These are phyloP conservation scores for Esox niger DNA, from an alignment of 2,113 vertebrate species.

Conservation along the genomic window DNA sequence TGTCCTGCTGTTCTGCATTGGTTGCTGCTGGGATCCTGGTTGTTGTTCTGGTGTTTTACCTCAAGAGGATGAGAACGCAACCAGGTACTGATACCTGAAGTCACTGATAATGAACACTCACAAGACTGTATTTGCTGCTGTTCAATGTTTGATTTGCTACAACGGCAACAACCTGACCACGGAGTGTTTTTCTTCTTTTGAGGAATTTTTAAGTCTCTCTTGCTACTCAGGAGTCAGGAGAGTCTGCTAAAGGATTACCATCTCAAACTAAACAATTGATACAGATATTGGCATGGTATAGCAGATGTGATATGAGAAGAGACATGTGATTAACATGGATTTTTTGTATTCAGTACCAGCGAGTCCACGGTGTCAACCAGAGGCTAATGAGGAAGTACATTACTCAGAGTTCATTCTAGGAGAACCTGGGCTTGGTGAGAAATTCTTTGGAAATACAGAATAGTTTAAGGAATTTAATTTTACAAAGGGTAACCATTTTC, in stretches of 20 bases:
- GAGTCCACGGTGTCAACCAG: neutral
- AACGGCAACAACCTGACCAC: neutral
- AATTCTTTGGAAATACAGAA: neutral
- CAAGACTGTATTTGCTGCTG: too few relatives aligned
- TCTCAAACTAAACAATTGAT: neutral
- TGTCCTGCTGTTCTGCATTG: neutral
- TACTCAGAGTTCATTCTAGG: neutral
- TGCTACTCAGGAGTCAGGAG: too few relatives aligned
- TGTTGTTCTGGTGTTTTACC: conserved; percentile 14
- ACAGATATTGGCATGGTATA: too few relatives aligned
- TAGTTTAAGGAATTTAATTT: neutral
- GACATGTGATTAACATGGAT: neutral
- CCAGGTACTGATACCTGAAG: conserved; percentile 22
- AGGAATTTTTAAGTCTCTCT: neutral
- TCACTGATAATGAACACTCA: neutral
- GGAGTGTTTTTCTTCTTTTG: neutral
- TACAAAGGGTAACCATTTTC: neutral
- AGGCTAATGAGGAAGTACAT: conserved; percentile 3
- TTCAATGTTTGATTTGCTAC: neutral
- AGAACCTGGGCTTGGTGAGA: neutral
- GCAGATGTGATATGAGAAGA: too few relatives aligned
- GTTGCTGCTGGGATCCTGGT: conserved; percentile 13
- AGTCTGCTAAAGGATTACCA: neutral
- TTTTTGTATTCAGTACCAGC: neutral
- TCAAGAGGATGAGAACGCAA: conserved; percentile 1